Evolutionary conservation across 2,888 invertebrate genomes (phyloP).

Genomic region (Lydus trimaculatus): DNA sequence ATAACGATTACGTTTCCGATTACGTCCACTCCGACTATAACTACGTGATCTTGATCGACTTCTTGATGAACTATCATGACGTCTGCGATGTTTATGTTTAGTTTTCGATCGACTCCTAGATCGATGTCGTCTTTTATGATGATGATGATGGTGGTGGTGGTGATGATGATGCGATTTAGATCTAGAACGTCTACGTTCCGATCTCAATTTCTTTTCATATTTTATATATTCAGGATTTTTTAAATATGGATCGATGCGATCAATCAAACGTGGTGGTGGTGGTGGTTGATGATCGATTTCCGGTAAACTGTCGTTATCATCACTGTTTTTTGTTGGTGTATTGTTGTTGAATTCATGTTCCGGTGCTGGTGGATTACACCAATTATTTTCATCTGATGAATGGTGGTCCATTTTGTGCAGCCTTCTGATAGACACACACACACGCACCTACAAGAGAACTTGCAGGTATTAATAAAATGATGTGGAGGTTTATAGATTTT

Average conservation of each 20-base stretch:
- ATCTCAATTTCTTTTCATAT: constrained; percentile 40
- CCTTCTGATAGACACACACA: constrained; percentile 34
- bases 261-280: constrained; percentile 43
- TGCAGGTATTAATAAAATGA: constrained; percentile 61
- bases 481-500: constrained; percentile 43
- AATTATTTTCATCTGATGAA: constrained; percentile 45
- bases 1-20: constrained; percentile 31
- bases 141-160: no score
- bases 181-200: constrained; percentile 38
- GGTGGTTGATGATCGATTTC: neutral
- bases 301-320: neutral
- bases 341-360: constrained; percentile 53
- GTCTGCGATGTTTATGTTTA: constrained; percentile 33
- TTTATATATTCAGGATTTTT: constrained; percentile 53
- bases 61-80: constrained; percentile 29
- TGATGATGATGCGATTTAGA: constrained; percentile 39
- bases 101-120: constrained; percentile 42
- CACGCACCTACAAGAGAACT: constrained; percentile 62
- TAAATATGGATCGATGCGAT: constrained; percentile 52
- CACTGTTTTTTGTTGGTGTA: constrained; percentile 11
- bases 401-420: constrained; percentile 50
- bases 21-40: constrained; percentile 29
- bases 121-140: constrained; percentile 28
- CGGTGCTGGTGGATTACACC: constrained; percentile 59
- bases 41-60: constrained; percentile 30